Conservation (phyloP, 2,888 invertebrate genomes). For the Drosophila imparisetae region DNA sequence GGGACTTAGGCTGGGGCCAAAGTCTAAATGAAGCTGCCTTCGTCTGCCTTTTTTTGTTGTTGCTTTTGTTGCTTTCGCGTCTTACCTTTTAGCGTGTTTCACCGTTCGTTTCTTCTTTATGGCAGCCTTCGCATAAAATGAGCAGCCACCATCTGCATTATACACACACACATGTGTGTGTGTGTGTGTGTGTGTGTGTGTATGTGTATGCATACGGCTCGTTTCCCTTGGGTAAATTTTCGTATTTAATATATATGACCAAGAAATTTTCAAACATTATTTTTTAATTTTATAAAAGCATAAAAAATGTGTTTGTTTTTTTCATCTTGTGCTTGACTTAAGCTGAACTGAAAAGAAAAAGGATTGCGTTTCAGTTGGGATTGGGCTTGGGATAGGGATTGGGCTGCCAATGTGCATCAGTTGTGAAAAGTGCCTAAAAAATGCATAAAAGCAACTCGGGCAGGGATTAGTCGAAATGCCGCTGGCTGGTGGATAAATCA, state of each 20-base stretch:
- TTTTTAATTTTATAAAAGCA: constrained; percentile 68
- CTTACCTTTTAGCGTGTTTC: constrained; percentile 79
- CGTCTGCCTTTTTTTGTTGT: constrained; percentile 44
- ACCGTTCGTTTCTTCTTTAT: constrained; percentile 73
- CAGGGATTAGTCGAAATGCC: background rate
- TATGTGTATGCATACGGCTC: constrained; percentile 43
- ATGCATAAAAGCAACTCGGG: constrained; percentile 10
- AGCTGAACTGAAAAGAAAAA: background rate
- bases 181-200: constrained; percentile 13
- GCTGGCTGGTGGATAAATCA: background rate
- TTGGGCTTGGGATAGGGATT: background rate
- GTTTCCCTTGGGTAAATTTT: constrained; percentile 73
- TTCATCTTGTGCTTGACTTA: background rate
- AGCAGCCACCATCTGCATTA: constrained; percentile 47
- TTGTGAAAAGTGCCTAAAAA: constrained; percentile 2
- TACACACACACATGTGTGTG: constrained; percentile 1
- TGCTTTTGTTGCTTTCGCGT: constrained; percentile 45
- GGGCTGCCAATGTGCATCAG: constrained; percentile 6
- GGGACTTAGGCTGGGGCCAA: constrained; percentile 63
- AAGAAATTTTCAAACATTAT: constrained; percentile 74
- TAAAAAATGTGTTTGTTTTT: constrained; percentile 32
- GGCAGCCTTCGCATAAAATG: constrained; percentile 69
- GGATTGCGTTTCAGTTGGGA: background rate
- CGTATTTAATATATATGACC: constrained; percentile 74
- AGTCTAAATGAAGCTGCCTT: constrained; percentile 67